Base-by-base conservation (phyloP, 2,888 invertebrate genomes). In the Latrodectus elegans region DNA sequence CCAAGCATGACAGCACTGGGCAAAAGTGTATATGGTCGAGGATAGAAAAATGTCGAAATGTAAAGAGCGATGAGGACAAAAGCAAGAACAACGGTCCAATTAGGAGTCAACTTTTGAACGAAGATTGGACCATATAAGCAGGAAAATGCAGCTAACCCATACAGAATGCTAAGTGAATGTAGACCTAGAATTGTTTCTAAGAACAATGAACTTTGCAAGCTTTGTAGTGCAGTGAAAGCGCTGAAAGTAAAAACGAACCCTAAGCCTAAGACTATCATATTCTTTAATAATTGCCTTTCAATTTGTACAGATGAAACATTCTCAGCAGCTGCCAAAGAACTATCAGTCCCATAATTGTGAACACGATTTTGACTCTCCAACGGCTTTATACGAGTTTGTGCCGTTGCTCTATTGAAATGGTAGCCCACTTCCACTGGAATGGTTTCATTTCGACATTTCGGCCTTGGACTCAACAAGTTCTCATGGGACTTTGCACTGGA, bases 41-140 rank as follows among this genome's bases (percentile, higher is more conserved):
- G 89, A 71, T 89, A 89, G 76, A 89, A 89, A 64, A 89, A 89
- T 15, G 89, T 89, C 12, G 89, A 89, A 55, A 89, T 84, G 55
- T 79, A 89, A 12, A 89, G 85, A 22, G 89, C 89, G 38, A 88
- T 78, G 38, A 89, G 84, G 52, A 89, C 89, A 72, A 89, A 89
- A 0, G 89, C 73, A 10, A 89, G 83, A 9, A 89, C 89, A 11
- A 89, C 89, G 10, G 89, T 88, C 89, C 89, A 89, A 60, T 89
- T 89, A 0, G 89, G 89, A 2, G 89, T 88, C 12, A 89, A 77
- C 51, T 89, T 88, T 53, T 88, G 88, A 14, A 89, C 89, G 65
- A 89, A 89, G 8, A 87, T 79, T 17, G 89, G 89, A 12, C 89
- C 89, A 26, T 89, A 89, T 8, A 89, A 67, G 51, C 88, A 88